Percentiles rank a stretch among this genome's conserved stretches.
phyloP scores from a whole-genome alignment of 2,113 vertebrate genomes.

The Strigops habroptila region DNA sequence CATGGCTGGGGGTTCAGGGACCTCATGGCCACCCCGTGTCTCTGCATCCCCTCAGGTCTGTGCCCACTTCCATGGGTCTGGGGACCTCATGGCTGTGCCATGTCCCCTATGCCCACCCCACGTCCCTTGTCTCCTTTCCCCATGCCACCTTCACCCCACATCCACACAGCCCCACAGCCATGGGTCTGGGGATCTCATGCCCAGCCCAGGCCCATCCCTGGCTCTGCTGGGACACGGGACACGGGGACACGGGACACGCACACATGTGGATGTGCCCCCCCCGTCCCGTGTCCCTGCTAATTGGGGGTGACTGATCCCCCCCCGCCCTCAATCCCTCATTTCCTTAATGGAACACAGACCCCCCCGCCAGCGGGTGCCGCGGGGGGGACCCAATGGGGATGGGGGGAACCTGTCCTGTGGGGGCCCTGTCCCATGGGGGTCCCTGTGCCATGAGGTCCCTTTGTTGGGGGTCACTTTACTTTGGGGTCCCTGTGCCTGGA shows the following conservation, averaged over 20 bases:
- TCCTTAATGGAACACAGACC: neutral
- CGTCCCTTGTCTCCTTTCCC: too few species aligned
- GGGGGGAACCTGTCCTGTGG: neutral
- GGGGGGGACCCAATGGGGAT: neutral
- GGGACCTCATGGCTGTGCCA: neutral
- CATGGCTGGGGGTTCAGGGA: too few species aligned
- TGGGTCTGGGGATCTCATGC: neutral
- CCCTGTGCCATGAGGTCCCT: neutral
- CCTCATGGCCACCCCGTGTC: too few species aligned
- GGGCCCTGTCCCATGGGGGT: neutral
- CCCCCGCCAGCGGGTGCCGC: neutral
- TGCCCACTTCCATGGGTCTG: too few species aligned
- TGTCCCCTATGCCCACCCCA: neutral
- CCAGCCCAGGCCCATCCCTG: neutral
- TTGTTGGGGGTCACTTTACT: neutral
- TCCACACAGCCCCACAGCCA: neutral
- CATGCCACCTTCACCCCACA: neutral
- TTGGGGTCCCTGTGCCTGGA: neutral
- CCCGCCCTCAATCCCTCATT: neutral
- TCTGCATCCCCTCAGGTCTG: too few species aligned
- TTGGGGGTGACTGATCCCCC: conserved; percentile 18
- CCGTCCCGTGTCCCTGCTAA: neutral
- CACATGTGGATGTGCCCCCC: neutral
- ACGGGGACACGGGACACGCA: neutral
- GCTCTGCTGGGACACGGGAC: neutral